Evolutionary conservation across 2,888 invertebrate species (phyloP), one percentile per base, ranked within the genome.

Genomic region (Colostygia pectinataria): DNA sequence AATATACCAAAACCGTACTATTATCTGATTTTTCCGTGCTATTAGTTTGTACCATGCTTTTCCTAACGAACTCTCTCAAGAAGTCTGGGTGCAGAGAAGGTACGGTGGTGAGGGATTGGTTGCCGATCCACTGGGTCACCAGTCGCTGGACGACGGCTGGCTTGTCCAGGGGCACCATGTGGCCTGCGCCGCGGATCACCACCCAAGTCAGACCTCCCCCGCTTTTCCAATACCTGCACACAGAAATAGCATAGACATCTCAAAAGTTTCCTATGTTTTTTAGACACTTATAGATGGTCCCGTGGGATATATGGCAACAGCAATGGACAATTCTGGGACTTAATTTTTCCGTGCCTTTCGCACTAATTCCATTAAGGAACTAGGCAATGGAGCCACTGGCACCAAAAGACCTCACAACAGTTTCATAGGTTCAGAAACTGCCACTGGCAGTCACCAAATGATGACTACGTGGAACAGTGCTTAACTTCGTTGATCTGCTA

Each of bases 81-180:
- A 63, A 57, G 8, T 51, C 33, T 8, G 61, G 55, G 9, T 63
- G 53, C 1, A 60, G 2, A 5, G 53, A 34, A 27, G 25, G 52
- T n/a, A 50, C 46, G 0, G 14, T 10, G 38, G 66, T 65, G 13
- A 81, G 66, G 0, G 75, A 62, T 2, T 49, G 36, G 18, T 47
- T 55, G 53, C 70, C 76, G 1, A 92, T 91, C 83, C 93, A 94
- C 46, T 85, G 83, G n/a, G 89, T 74, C 31, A 93, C 85, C 56
- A 94, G 71, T 45, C 87, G 84, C 40, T 88, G 87, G 0, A 87
- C 79, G 33, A 90, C 87, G 20, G 78, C 86, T 0, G 93, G 93
- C 53, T 90, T 84, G 75, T 93, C 93, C 12, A 87, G 53, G 0
- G 93, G 92, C 1, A 91, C 92, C 91, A 93, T 92, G 73, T 94